Evolutionary conservation across 1,140 invertebrate genomes (phyloP), one percentile per base, ranked within the genome.

Genomic region (Drosophila tristis): DNA sequence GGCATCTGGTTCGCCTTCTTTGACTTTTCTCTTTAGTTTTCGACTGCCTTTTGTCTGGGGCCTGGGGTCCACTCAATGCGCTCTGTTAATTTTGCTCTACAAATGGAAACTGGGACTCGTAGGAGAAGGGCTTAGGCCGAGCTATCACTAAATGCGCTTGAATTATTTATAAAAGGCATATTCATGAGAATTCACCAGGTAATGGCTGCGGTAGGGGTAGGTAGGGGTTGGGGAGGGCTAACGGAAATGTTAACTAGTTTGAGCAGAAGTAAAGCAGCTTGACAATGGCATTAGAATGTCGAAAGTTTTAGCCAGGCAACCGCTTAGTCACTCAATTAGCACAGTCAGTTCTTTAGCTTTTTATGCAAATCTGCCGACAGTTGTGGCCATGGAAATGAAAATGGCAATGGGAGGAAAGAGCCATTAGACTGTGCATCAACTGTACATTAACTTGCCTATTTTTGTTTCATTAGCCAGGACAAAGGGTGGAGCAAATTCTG

Each of bases 91-190:
- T 89, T 89, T 72, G 77, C 77, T 86, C 68, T 67, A 80, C 59
- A 80, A 85, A 79, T 65, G 63, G 35, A 48, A 71, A 60, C 49
- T 45, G 61, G 60, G 35, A 71, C 70, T 62, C 39, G 35, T 11
- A 45, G 70, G 7, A 39, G 11, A 29, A 72, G 55, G 74, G 71
- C 82, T 87, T 82, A 82, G 70, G 79, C 64, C 74, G 62, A 56
- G 65, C 75, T 89, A 86, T 86, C 74, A 76, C 63, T 62, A 67
- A 76, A 82, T 89, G 66, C 82, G 82, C 82, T 86, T 86, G 82
- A 86, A 86, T 86, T 87, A 86, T 86, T 86, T 86, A 86, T 76
- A 86, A 86, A 86, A 87, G 84, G 70, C 82, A 86, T 86, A 86
- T 86, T 86, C 84, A 79, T 79, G 75, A 59, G 79, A 63, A 86